Evolutionary conservation across 2,113 vertebrate species (phyloP).

Genomic region (Falco punctatus): DNA sequence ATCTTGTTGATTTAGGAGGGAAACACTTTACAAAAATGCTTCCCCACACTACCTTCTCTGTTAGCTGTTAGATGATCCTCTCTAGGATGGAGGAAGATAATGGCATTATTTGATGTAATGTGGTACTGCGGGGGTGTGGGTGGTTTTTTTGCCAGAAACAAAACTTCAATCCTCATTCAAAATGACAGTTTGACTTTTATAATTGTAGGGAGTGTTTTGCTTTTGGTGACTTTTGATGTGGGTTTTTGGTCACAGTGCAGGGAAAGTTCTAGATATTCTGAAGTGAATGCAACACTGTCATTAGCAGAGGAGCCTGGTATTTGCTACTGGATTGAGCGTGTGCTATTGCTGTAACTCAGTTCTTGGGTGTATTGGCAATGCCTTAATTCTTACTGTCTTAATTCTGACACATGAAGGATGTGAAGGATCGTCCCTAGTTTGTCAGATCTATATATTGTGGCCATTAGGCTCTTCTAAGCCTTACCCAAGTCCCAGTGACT

Average conservation of each 20-base stretch:
- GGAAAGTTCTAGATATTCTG: background rate
- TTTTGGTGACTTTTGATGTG: constrained; percentile 49
- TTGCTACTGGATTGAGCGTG: background rate
- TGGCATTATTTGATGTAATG: background rate
- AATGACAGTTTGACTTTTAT: background rate
- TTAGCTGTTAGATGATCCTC: background rate
- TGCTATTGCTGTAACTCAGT: background rate
- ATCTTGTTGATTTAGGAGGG: background rate
- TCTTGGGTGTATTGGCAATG: background rate
- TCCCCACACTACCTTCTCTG: background rate
- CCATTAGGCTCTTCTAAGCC: background rate
- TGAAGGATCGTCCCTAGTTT: background rate
- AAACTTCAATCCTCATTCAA: background rate
- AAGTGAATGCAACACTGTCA: background rate
- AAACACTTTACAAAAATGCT: background rate
- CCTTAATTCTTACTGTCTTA: background rate
- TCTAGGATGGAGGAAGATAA: background rate
- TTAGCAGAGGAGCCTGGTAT: background rate
- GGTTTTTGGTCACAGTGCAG: background rate
- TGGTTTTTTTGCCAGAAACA: background rate
- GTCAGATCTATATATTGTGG: background rate
- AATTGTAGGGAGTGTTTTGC: constrained; percentile 37
- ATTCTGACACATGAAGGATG: background rate
- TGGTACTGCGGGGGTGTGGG: background rate
- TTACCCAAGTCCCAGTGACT: background rate